These are phyloP conservation scores for honey bee (Apis mellifera) DNA, from an alignment of 1,140 invertebrate genomes.

Conservation along the genomic window Amel_HAv3.1 CM009932.2:8061001-8061500, in stretches of 20 bases:
- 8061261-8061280: constrained; percentile 8
- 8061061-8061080: constrained; percentile 48
- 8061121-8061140: constrained; percentile 48
- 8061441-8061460: too few species aligned
- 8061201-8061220: constrained; percentile 71
- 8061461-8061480: too few species aligned
- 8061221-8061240: constrained; percentile 67
- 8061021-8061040: constrained; percentile 36
- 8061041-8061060: background rate
- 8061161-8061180: constrained; percentile 43
- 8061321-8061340: too few species aligned
- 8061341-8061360: too few species aligned
- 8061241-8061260: constrained; percentile 60
- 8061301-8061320: background rate
- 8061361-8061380: too few species aligned
- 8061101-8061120: constrained; percentile 73
- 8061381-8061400: too few species aligned
- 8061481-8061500: background rate
- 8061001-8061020: background rate
- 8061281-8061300: constrained; percentile 8
- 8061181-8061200: constrained; percentile 63
- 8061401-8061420: too few species aligned
- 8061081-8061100: constrained; percentile 60
- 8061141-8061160: constrained; percentile 74
- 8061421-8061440: too few species aligned